Evolutionary conservation across 2,797 vertebrate genomes (phyloP).

Genomic region (Helostoma temminkii): DNA sequence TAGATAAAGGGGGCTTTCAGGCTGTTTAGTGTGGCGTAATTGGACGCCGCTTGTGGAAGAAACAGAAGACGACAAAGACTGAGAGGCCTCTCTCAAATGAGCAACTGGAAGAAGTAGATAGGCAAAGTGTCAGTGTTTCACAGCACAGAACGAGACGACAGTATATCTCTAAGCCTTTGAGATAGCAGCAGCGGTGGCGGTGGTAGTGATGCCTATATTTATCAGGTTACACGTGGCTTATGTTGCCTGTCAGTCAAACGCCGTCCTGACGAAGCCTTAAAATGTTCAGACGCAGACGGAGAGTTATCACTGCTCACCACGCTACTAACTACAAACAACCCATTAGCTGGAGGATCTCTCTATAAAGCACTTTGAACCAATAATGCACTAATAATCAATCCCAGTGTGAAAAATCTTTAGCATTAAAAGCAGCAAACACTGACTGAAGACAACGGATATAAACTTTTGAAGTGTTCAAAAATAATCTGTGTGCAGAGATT

Average conservation of each 20-base stretch:
- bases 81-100: constrained; percentile 42
- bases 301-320: constrained; percentile 43
- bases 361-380: constrained; percentile 83
- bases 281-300: constrained; percentile 26
- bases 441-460: constrained; percentile 36
- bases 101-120: constrained; percentile 71
- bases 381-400: constrained; percentile 74
- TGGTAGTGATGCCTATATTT: constrained; percentile 31
- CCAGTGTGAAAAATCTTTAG: constrained; percentile 19
- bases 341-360: constrained; percentile 43
- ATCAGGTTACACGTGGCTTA: constrained; percentile 56
- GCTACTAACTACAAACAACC: constrained; percentile 13
- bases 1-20: constrained; percentile 42
- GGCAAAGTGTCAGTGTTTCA: constrained; percentile 67
- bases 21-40: constrained; percentile 2
- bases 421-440: constrained; percentile 51
- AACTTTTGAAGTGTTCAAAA: constrained; percentile 13
- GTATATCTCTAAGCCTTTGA: constrained; percentile 54
- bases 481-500: constrained; percentile 1
- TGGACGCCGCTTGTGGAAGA: constrained; percentile 50
- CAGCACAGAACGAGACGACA: constrained; percentile 54
- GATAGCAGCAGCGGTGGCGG: constrained; percentile 63
- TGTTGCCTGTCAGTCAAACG: constrained; percentile 62
- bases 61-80: constrained; percentile 36
- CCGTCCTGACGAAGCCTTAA: constrained; percentile 23